phyloP scores from a whole-genome alignment of 2,113 vertebrate genomes.

The Saccopteryx bilineata region DNA sequence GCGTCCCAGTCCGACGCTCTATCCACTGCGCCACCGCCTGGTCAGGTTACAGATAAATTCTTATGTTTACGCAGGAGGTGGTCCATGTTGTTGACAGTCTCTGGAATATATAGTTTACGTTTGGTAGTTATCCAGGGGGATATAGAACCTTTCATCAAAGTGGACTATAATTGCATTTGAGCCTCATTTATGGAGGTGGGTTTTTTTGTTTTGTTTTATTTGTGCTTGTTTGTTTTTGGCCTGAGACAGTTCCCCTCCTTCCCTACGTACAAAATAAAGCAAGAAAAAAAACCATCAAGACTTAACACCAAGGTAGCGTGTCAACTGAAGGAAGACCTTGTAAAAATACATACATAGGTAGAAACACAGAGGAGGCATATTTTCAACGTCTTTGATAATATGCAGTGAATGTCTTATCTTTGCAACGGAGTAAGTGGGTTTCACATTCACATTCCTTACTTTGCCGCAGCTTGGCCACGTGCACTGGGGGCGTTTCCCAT shows the following conservation, averaged over 20 bases:
- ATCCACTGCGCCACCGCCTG: no score
- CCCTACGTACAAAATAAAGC: neutral
- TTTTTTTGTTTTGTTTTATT: no score
- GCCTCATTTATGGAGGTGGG: neutral
- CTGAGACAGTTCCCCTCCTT: neutral
- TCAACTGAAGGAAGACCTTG: neutral
- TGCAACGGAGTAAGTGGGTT: neutral
- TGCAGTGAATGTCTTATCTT: neutral
- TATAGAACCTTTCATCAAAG: neutral
- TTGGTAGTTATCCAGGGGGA: neutral
- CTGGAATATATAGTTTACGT: neutral
- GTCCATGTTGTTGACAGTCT: neutral
- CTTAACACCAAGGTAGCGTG: neutral
- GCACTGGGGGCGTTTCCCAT: neutral
- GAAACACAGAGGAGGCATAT: neutral
- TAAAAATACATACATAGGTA: neutral
- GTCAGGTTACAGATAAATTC: neutral
- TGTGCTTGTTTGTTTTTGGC: neutral
- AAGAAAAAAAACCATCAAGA: neutral
- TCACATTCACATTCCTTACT: neutral
- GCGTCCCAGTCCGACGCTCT: no score
- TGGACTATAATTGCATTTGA: neutral
- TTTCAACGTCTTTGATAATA: no score
- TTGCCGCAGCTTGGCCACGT: rapidly evolving
- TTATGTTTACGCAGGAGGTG: neutral